Conservation (phyloP, 1,140 invertebrate species). For the Oreohelix idahoensis region DNA sequence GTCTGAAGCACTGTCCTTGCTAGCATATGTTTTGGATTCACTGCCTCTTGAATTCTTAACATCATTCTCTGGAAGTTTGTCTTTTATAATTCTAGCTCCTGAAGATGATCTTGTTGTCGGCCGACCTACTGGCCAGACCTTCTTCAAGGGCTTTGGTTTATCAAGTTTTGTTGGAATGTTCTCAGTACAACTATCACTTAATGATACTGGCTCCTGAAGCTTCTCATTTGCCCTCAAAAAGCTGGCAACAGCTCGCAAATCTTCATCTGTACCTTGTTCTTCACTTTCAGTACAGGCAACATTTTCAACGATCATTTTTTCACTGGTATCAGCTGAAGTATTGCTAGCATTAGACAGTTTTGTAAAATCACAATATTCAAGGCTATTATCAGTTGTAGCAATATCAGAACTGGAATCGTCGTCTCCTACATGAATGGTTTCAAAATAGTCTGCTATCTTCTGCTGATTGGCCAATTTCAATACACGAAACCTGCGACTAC, state of each 20-base stretch:
- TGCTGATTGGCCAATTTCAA: constrained; percentile 34
- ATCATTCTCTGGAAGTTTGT: not conserved
- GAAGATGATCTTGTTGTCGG: constrained; percentile 31
- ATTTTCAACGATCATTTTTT: not conserved
- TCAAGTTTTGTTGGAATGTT: constrained; percentile 1
- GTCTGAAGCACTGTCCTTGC: not conserved
- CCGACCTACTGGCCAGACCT: constrained; percentile 32
- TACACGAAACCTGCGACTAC: not conserved
- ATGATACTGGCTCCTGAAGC: not conserved
- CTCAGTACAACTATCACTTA: not conserved
- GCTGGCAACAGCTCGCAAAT: constrained; percentile 9
- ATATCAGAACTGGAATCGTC: not conserved
- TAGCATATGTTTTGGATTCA: not conserved
- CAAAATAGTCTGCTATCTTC: constrained; percentile 35
- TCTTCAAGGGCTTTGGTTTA: not conserved
- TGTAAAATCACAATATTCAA: constrained; percentile 9
- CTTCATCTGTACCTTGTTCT: not conserved
- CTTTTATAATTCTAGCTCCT: constrained; percentile 21
- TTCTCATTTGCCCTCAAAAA: constrained; percentile 6
- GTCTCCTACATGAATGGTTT: not conserved
- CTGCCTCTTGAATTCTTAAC: not conserved
- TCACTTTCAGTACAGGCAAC: not conserved
- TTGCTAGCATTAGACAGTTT: not conserved
- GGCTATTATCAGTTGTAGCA: not conserved
- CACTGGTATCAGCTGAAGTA: not conserved